Evolutionary conservation across 2,113 vertebrate genomes (phyloP).

Genomic region (Plectropomus leopardus): DNA sequence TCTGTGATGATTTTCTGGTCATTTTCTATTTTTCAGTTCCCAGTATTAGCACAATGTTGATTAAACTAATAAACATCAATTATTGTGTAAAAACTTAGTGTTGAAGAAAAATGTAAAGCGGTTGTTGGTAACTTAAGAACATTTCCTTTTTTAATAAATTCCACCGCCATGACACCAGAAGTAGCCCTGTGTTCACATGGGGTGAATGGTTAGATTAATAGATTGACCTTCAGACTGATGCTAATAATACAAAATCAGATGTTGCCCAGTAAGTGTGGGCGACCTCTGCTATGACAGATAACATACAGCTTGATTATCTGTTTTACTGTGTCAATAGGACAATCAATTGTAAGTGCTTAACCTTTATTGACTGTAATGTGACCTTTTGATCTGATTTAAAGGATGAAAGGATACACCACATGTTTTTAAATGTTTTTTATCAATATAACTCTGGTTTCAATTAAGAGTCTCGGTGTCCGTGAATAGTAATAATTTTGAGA

Average conservation of each 20-base stretch:
- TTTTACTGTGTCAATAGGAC: conserved; percentile 3
- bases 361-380: conserved; percentile 21
- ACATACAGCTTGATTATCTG: conserved; percentile 11
- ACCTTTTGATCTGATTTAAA: conserved; percentile 35
- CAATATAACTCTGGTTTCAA: not conserved
- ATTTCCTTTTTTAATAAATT: not conserved
- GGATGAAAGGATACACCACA: not conserved
- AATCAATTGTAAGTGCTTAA: conserved; percentile 26
- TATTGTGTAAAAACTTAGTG: not conserved
- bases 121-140: too few species aligned
- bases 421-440: not conserved
- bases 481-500: not conserved
- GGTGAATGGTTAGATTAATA: not conserved
- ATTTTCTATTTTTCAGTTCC: not conserved
- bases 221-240: conserved; percentile 3
- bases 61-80: not conserved
- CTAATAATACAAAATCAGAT: not conserved
- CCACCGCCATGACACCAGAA: not conserved
- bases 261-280: not conserved
- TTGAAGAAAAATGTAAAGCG: too few species aligned
- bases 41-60: not conserved
- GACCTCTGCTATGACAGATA: conserved; percentile 20
- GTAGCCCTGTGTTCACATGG: not conserved
- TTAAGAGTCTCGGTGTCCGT: not conserved
- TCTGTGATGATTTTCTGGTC: not conserved